phyloP scores from a whole-genome alignment of 2,113 vertebrate species.

The Cavia aperea region DNA sequence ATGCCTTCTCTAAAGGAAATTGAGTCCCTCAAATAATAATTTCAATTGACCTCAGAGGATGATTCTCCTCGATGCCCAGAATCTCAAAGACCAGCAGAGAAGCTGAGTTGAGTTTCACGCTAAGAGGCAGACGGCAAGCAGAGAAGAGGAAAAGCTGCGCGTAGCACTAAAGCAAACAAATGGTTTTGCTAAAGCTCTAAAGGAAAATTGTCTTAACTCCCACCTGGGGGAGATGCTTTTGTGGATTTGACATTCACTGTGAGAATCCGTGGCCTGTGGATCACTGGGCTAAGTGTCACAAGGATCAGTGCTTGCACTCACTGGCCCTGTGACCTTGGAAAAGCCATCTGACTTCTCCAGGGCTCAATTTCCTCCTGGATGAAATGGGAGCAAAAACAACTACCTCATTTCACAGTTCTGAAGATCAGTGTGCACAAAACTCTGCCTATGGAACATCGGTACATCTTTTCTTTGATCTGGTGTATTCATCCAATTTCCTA shows the following conservation, averaged over 20 bases:
- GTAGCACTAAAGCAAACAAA: conserved; percentile 17
- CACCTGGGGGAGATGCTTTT: background rate
- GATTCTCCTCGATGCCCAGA: conserved; percentile 71
- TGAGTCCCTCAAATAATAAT: conserved; percentile 74
- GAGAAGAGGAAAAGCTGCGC: background rate
- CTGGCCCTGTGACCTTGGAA: background rate
- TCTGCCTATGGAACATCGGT: background rate
- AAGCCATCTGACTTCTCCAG: background rate
- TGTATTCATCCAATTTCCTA: background rate
- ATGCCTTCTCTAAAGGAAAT: conserved; percentile 73
- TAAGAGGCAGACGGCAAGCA: background rate
- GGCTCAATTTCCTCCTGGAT: background rate
- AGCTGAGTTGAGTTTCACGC: conserved; percentile 47
- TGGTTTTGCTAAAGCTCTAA: conserved; percentile 30
- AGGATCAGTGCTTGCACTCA: background rate
- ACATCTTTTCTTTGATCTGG: background rate
- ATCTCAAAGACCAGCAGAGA: conserved; percentile 68
- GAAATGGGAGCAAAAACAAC: background rate
- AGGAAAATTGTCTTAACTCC: background rate
- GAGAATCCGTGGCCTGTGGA: background rate
- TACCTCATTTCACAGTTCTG: background rate
- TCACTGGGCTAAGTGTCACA: background rate
- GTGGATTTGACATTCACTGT: background rate
- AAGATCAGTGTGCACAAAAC: background rate
- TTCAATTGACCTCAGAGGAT: conserved; percentile 74